Evolutionary conservation across 2,797 vertebrate genomes (phyloP).

Genomic region (Bothrops alternatus): DNA sequence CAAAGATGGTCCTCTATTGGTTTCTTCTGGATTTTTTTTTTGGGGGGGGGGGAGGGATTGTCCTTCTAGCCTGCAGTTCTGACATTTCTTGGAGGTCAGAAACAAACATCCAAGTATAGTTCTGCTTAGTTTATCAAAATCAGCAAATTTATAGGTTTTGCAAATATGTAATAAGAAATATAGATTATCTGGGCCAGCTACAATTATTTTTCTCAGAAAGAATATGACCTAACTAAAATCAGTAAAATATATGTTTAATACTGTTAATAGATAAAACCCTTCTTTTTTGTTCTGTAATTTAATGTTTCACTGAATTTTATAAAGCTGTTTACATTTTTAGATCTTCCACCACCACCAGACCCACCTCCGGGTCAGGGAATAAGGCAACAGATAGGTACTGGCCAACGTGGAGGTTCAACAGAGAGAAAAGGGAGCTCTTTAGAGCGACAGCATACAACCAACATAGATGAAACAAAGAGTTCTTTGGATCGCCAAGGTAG

Average conservation of each 20-base stretch:
- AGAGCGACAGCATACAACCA: conserved; percentile 85
- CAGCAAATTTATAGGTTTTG: background rate
- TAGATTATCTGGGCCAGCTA: background rate
- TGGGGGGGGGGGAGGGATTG: background rate
- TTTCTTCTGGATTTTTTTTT: background rate
- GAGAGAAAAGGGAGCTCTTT: conserved; percentile 92
- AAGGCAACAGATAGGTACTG: conserved; percentile 81
- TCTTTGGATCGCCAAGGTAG: conserved; percentile 86
- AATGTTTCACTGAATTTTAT: conserved; percentile 61
- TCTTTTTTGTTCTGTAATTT: conserved; percentile 46
- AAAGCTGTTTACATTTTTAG: conserved; percentile 81
- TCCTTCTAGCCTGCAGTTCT: background rate
- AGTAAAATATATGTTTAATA: background rate
- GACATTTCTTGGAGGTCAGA: background rate
- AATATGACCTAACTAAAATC: background rate
- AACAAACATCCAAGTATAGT: background rate
- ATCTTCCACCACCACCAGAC: conserved; percentile 98
- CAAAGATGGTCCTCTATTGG: background rate
- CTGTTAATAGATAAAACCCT: conserved; percentile 25
- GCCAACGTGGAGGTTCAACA: conserved; percentile 75
- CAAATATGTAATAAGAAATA: background rate
- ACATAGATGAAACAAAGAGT: conserved; percentile 86
- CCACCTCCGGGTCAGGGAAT: conserved; percentile 92
- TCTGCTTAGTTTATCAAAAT: background rate
- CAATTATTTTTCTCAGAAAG: conserved; percentile 25